Base-by-base conservation (phyloP, 2,113 vertebrate species). In the Misgurnus mizolepis region DNA sequence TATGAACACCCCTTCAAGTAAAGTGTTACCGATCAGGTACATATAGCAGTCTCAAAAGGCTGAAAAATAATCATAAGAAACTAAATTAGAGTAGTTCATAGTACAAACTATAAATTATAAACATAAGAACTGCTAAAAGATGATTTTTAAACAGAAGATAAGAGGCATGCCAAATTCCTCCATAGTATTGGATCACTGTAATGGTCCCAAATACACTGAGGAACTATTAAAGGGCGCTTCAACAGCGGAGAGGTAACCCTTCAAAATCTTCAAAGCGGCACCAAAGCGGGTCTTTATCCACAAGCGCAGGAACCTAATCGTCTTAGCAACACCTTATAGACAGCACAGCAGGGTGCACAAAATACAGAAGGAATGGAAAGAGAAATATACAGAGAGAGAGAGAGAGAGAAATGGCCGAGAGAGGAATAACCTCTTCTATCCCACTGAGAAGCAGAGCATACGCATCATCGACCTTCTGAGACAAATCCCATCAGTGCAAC, bases 211-310 rank as follows among this genome's bases (percentile, higher is more conserved):
- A 64, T 27, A 10, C 15, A 64, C 17, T 81, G 43, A 69, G 61
- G 49, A 58, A 53, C 74, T 78, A 62, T 80, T 80, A 56, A 58
- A 71, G 82, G 4, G 34, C 66, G 39, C 80, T 65, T 77, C 61
- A 80, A 67, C 17, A 22, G 66, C 58, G 75, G 18, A 72, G 43
- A 41, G 74, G 76, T 60, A 67, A 70, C 62, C 70, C 61, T 71
- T 69, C 39, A 72, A 77, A 75, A 84, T 84, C 84, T 85, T 85
- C 80, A 85, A 84, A 87, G 82, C 58, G 14, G 49, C 69, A 76
- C 55, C 11, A 34, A 67, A 55, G 66, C 72, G 17, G 66, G 64
- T 60, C 5, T 56, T 66, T 75, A 66, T 55, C 56, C 12, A 60
- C 69, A 66, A 75, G 67, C 1, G 61, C 55, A 56, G 49, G 72